Conservation (phyloP, 2,888 invertebrate genomes). For the Quadroppia sp. region DNA sequence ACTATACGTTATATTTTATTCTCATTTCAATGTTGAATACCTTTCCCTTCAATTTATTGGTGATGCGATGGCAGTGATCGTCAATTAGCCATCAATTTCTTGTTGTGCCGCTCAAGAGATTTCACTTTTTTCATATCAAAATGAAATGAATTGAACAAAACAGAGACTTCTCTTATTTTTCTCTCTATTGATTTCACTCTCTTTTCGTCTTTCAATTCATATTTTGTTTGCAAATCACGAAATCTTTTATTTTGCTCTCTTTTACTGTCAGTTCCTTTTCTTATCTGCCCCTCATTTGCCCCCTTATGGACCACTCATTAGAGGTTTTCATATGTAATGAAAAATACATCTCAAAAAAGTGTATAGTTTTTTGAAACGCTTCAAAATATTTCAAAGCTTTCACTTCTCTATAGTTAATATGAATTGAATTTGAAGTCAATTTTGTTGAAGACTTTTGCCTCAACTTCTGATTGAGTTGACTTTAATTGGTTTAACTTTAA, state of each 20-base stretch:
- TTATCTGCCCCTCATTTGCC: background rate
- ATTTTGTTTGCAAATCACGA: constrained; percentile 36
- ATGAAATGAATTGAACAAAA: constrained; percentile 22
- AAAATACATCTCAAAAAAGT: background rate
- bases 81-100: constrained; percentile 36
- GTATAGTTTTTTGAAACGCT: background rate
- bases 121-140: constrained; percentile 27
- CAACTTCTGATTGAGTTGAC: constrained; percentile 25
- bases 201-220: constrained; percentile 22
- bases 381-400: constrained; percentile 10
- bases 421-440: constrained; percentile 25
- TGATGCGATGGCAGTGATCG: constrained; percentile 23
- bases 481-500: constrained; percentile 33
- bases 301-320: constrained; percentile 26
- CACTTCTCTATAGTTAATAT: background rate
- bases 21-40: constrained; percentile 18
- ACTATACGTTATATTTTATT: background rate
- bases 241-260: constrained; percentile 37
- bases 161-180: constrained; percentile 3
- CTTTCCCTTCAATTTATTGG: constrained; percentile 29
- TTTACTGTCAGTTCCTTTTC: constrained; percentile 31
- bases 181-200: constrained; percentile 18
- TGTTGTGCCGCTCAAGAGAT: constrained; percentile 37
- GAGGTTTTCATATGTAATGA: background rate
- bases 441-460: background rate